Evolutionary conservation across 2,113 vertebrate species (phyloP), one percentile per base, ranked within the genome.

Genomic region (Platichthys stellatus): DNA sequence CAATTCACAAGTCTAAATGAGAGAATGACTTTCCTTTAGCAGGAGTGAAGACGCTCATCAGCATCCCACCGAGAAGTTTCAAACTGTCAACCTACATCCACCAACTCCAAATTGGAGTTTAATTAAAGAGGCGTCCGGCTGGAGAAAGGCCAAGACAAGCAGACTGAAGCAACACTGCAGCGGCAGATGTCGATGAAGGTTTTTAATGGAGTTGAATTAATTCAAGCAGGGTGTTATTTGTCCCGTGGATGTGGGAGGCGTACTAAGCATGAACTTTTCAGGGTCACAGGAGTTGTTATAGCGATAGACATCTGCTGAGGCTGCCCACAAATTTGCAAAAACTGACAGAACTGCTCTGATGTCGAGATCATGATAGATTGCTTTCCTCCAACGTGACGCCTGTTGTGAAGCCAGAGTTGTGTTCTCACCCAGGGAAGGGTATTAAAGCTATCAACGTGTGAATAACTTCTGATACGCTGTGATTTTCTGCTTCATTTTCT

Each of bases 31-130:
- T 93, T 93, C 76, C 87, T 88, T 89, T 74, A 63, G 81, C 69
- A 5, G 53, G 80, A 85, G 78, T 57, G 76, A 81, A 85, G 88
- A 87, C 14, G 53, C 83, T 84, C 80, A 81, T 87, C 90, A 79
- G 79, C 78, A 80, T 84, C 86, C 81, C 67, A 56, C 94, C 56
- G 80, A 72, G 92, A 95, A 95, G 94, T 93, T 88, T 90, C 86
- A 90, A 88, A 94, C 88, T 91, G 89, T 94, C 88, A 91, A 94
- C 86, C 94, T 91, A 89, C 91, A 86, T 88, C 91, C 90, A 90
- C 87, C 84, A 88, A 91, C 89, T 93, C 92, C 92, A 95, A 95
- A 92, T 87, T 86, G 86, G 83, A 92, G 81, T 81, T 81, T 90
- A 92, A 93, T 92, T 90, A 88, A 92, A 85, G 86, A 86, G 84